A percentile compares a stretch with the other conserved stretches of the same genome.
These are phyloP conservation scores for Zeuzera pyrina DNA, from an alignment of 2,888 invertebrate species.

Conservation along the genomic window DNA sequence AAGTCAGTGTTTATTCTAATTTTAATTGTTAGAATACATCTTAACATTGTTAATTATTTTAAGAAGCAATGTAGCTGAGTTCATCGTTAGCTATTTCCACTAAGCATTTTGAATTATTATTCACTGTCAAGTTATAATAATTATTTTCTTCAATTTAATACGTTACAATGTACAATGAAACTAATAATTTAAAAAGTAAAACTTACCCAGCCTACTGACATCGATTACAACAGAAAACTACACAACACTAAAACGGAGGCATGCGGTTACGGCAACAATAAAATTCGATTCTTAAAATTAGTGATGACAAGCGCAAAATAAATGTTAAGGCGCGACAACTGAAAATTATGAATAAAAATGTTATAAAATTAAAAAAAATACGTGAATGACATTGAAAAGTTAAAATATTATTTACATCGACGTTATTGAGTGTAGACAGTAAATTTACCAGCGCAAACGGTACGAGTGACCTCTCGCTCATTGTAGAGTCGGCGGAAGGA, in stretches of 20 bases:
- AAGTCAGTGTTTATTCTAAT: neutral
- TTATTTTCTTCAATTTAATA: too few species aligned
- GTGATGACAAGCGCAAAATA: slow-evolving; percentile 4
- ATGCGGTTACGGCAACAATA: slow-evolving; percentile 2
- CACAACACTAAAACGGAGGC: slow-evolving; percentile 1
- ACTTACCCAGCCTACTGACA: neutral
- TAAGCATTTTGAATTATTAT: too few species aligned
- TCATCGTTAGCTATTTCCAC: too few species aligned
- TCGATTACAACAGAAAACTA: neutral
- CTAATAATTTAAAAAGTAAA: neutral
- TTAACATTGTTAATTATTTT: too few species aligned
- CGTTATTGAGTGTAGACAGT: slow-evolving; percentile 56
- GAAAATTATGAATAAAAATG: slow-evolving; percentile 10
- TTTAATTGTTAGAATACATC: neutral
- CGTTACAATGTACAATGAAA: too few species aligned
- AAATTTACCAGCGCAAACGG: slow-evolving; percentile 71
- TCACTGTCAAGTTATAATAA: too few species aligned
- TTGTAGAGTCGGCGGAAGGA: slow-evolving; percentile 67
- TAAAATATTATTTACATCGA: slow-evolving; percentile 57
- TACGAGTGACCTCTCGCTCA: slow-evolving; percentile 67
- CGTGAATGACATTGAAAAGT: slow-evolving; percentile 17
- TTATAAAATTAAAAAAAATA: slow-evolving; percentile 16
- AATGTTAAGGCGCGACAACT: slow-evolving; percentile 2
- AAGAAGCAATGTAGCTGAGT: too few species aligned
- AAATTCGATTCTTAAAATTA: slow-evolving; percentile 3